Base-by-base conservation (phyloP, 2,113 vertebrate genomes). In the Setophaga coronata region DNA sequence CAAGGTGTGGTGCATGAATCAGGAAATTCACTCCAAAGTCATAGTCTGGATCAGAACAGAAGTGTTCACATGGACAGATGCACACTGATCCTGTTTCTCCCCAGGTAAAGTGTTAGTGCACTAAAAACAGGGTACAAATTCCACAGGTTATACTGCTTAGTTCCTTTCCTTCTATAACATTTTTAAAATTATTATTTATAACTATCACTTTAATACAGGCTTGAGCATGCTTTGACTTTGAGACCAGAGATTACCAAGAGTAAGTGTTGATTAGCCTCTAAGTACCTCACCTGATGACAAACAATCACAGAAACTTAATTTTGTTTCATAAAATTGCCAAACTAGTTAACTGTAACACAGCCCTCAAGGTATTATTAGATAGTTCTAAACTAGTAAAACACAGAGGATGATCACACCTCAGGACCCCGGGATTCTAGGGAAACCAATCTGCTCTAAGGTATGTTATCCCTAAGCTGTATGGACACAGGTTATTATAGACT, bases 1-100 rank as follows among this genome's bases (percentile, higher is more conserved):
- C 0, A 1, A 80, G 17, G 28, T 1, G 0, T 51, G 25, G 15
- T 21, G 21, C 2, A 2, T 57, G 62, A 56, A 65, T 61, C 58
- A 60, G 29, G 72, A 50, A 50, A 89, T 61, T 54, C 80, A 23
- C 25, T 73, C 50, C 31, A 6, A 60, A 94, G 31, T 25, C 26
- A 24, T 3, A 36, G 48, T 28, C 20, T 25, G 0, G 0, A 21
- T 36, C 38, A 71, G 62, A 90, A 36, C 11, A 57, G 36, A 65
- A 86, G 3, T 29, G 9, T 29, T 69, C 10, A 7, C 12, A 9
- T 33, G 48, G 29, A 42, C 11, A 71, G 25, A 67, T 62, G 11
- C 20, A 47, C 5, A 4, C 28, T 61, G 33, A 16, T 6, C 23
- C 9, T 40, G 2, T 31, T 74, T 74, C 19, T 54, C 6, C 34